Percentiles rank a stretch among this genome's conserved stretches.
phyloP scores from a whole-genome alignment of 2,888 invertebrate genomes.

The Dryomyza anilis region DNA sequence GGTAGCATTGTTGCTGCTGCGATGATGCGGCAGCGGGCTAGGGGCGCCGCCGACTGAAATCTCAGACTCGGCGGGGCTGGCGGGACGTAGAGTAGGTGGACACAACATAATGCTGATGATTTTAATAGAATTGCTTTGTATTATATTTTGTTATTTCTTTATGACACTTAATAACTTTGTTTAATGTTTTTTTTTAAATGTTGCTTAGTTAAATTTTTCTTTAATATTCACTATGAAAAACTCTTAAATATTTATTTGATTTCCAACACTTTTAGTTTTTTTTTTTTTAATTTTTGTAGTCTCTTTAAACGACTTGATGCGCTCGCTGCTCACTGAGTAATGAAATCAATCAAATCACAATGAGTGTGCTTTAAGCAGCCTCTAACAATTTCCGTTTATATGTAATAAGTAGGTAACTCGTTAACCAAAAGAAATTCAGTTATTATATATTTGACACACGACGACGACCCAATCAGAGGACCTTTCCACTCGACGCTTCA shows the following conservation, averaged over 20 bases:
- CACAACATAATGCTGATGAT: constrained; percentile 57
- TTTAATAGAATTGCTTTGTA: too few relatives aligned
- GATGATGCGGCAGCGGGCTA: constrained; percentile 52
- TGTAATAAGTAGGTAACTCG: constrained; percentile 28
- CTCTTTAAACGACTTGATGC: constrained; percentile 30
- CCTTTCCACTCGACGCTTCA: constrained; percentile 59
- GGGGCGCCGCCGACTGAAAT: constrained; percentile 61
- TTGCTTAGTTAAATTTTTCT: too few relatives aligned
- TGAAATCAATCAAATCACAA: constrained; percentile 44
- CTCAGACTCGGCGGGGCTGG: constrained; percentile 61
- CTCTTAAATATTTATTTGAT: not conserved
- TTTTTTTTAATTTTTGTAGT: not conserved
- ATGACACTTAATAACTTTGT: too few relatives aligned
- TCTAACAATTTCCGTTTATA: constrained; percentile 30
- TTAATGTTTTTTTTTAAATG: too few relatives aligned
- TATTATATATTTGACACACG: constrained; percentile 35
- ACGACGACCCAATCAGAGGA: constrained; percentile 50
- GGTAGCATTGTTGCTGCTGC: too few relatives aligned
- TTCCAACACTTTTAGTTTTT: constrained; percentile 9
- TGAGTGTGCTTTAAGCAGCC: constrained; percentile 31
- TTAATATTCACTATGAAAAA: too few relatives aligned
- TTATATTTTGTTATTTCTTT: too few relatives aligned
- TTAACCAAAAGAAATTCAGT: constrained; percentile 25
- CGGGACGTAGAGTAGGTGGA: constrained; percentile 60
- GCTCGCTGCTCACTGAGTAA: constrained; percentile 39